phyloP scores from a whole-genome alignment of 2,888 invertebrate species.

The Hypomecis atomaria region DNA sequence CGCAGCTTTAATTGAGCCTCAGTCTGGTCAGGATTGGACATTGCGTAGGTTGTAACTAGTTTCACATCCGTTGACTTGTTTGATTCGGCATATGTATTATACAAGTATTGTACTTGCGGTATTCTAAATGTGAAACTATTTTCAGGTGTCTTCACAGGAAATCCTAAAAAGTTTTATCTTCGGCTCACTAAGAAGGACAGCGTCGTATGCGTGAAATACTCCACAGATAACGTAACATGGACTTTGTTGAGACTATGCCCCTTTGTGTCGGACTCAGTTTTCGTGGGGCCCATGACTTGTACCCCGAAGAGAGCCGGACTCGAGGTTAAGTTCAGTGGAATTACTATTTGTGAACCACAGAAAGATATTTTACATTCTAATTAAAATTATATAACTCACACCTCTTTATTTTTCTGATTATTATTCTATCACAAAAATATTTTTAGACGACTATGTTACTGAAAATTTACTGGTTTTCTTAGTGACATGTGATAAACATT shows the following conservation, averaged over 20 bases:
- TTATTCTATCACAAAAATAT: too few relatives aligned
- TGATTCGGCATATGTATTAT: too few relatives aligned
- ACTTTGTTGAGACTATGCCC: slow-evolving; percentile 60
- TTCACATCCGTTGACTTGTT: too few relatives aligned
- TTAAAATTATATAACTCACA: slow-evolving; percentile 37
- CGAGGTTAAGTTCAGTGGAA: slow-evolving; percentile 58
- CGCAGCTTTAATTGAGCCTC: too few relatives aligned
- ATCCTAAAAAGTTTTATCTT: slow-evolving; percentile 68
- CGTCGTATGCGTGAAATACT: slow-evolving; percentile 69
- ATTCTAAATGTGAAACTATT: slow-evolving; percentile 28
- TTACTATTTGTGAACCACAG: slow-evolving; percentile 54
- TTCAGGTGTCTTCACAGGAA: slow-evolving; percentile 66
- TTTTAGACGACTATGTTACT: too few relatives aligned
- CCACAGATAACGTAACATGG: slow-evolving; percentile 63
- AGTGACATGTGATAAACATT: too few relatives aligned
- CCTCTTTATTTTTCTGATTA: too few relatives aligned
- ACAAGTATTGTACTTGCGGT: too few relatives aligned
- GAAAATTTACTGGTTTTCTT: too few relatives aligned
- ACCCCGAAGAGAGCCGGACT: slow-evolving; percentile 64
- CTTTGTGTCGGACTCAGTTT: slow-evolving; percentile 53
- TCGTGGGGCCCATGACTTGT: slow-evolving; percentile 68
- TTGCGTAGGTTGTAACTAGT: too few relatives aligned
- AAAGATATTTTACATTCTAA: slow-evolving; percentile 69
- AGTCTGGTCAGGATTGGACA: too few relatives aligned
- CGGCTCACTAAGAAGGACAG: slow-evolving; percentile 59